Conservation (phyloP, 1,140 invertebrate species). For the Reticulitermes speratus region DNA sequence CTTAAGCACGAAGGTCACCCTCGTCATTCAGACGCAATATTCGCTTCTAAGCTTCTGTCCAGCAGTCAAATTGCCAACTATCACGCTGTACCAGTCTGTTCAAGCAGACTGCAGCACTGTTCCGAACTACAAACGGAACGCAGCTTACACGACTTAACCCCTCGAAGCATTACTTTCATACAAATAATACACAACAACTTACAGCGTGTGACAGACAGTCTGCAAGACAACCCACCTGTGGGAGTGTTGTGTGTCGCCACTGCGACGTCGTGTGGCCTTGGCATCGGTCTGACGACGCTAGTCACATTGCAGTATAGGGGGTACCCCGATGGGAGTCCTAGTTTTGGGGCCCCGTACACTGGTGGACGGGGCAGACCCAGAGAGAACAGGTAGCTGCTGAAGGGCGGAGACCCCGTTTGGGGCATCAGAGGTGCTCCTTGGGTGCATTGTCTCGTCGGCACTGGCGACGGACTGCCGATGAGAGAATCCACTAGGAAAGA, state of each 20-base stretch:
- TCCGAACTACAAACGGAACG: too few relatives aligned
- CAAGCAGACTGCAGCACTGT: too few relatives aligned
- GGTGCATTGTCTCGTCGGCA: background rate
- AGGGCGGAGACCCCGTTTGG: background rate
- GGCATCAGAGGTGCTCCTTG: background rate
- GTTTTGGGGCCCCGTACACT: background rate
- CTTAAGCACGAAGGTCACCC: too few relatives aligned
- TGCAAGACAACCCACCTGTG: background rate
- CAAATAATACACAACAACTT: too few relatives aligned
- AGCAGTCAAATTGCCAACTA: too few relatives aligned
- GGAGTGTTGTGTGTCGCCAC: background rate
- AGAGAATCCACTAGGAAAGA: slow-evolving; percentile 30
- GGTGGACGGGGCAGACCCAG: slow-evolving; percentile 13
- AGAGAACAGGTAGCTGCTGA: slow-evolving; percentile 27
- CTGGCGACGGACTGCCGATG: background rate
- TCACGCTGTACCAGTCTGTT: too few relatives aligned
- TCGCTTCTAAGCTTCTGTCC: too few relatives aligned
- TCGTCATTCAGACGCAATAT: too few relatives aligned
- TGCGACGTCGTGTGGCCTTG: background rate
- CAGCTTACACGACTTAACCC: too few relatives aligned
- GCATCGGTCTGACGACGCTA: background rate
- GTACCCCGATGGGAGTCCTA: background rate
- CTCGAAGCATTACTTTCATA: too few relatives aligned
- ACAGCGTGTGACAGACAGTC: too few relatives aligned
- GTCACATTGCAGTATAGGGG: slow-evolving; percentile 21